Evolutionary conservation across 2,888 invertebrate species (phyloP).

Genomic region (Arrhopalites spinosus): DNA sequence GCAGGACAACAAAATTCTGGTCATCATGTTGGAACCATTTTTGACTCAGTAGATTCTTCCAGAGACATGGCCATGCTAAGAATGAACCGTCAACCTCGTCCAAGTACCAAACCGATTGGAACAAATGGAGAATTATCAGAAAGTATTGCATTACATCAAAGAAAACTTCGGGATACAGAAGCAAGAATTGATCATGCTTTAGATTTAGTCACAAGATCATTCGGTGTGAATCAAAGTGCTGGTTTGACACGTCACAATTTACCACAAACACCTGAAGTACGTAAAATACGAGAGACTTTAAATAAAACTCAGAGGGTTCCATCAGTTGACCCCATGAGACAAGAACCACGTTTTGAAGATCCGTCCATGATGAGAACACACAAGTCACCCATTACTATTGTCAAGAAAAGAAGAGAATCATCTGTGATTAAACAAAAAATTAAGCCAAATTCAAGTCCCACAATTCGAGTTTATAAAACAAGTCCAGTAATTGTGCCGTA

Average conservation of each 20-base stretch:
- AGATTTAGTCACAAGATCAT: conserved; percentile 23
- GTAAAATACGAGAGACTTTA: conserved; percentile 21
- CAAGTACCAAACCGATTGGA: neutral
- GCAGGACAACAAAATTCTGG: neutral
- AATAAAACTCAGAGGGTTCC: conserved; percentile 10
- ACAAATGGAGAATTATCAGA: conserved; percentile 7
- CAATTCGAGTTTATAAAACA: conserved; percentile 9
- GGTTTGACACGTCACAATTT: neutral
- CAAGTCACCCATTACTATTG: neutral
- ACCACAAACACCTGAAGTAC: conserved; percentile 4
- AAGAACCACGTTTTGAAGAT: neutral
- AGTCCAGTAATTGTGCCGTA: neutral
- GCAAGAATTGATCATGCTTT: conserved; percentile 25
- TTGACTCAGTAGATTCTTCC: neutral
- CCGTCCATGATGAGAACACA: neutral
- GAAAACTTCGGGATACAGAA: conserved; percentile 27
- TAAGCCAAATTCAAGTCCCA: neutral
- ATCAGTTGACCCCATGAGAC: neutral
- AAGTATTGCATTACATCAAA: conserved; percentile 27
- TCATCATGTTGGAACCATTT: neutral
- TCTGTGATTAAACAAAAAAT: neutral
- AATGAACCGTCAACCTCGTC: neutral
- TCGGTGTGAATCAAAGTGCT: conserved; percentile 18
- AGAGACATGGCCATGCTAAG: conserved; percentile 7
- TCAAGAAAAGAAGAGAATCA: neutral